phyloP scores from a whole-genome alignment of 92 coral and sea anemone genomes.

The Porites rus region DNA sequence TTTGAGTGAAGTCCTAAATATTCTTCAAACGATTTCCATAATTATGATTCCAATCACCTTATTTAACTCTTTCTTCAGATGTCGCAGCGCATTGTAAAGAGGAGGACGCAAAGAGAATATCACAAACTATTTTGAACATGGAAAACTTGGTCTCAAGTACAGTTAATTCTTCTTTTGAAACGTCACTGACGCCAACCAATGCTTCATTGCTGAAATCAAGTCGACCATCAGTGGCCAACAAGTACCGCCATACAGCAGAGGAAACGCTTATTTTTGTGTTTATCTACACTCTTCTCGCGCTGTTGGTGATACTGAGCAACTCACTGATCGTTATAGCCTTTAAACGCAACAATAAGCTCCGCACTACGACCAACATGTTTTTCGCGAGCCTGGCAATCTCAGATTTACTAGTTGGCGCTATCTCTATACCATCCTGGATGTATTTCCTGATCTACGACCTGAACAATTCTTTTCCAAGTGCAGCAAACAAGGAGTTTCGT shows the following conservation, averaged over 20 bases:
- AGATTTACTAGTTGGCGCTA: constrained; percentile 58
- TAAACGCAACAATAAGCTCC: constrained; percentile 54
- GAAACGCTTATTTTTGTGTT: constrained; percentile 41
- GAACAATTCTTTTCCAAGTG: constrained; percentile 24
- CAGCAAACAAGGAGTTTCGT: not conserved
- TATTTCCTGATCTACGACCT: constrained; percentile 45
- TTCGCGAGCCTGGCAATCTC: constrained; percentile 69
- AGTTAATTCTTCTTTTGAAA: constrained; percentile 1
- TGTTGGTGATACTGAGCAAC: constrained; percentile 42
- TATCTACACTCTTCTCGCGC: constrained; percentile 36
- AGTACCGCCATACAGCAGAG: constrained; percentile 33
- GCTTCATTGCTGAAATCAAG: not conserved
- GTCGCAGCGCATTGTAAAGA: not conserved
- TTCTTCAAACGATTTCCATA: not conserved
- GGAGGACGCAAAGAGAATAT: not conserved
- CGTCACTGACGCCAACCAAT: not conserved
- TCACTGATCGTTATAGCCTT: constrained; percentile 54
- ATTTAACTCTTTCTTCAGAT: not conserved
- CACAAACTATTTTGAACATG: not conserved
- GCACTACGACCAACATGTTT: constrained; percentile 59
- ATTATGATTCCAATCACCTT: not conserved
- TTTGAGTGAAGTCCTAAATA: not conserved
- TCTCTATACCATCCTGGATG: constrained; percentile 72
- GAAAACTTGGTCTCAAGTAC: not conserved
- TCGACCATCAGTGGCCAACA: not conserved